A percentile compares a stretch with the other conserved stretches of the same genome.
phyloP scores from a whole-genome alignment of 2,888 invertebrate species.

The Deilephila elpenor region DNA sequence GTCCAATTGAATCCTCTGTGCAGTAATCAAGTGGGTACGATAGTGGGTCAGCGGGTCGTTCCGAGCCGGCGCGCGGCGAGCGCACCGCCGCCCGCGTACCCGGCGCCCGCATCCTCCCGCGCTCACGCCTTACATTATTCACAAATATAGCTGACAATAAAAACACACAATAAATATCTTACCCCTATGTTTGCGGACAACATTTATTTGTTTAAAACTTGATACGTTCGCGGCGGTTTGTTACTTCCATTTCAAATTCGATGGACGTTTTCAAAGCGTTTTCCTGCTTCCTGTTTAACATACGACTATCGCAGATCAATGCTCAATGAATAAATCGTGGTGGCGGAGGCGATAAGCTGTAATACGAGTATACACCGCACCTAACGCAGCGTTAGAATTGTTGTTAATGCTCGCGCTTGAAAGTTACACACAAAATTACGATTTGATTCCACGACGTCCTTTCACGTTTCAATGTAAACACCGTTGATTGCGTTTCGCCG shows the following conservation, averaged over 20 bases:
- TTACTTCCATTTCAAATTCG: slow-evolving; percentile 10
- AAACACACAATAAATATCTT: slow-evolving; percentile 64
- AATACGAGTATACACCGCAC: neutral
- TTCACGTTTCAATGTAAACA: slow-evolving; percentile 59
- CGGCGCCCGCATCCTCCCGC: slow-evolving; percentile 51
- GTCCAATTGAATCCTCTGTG: slow-evolving; percentile 74
- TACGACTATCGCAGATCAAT: slow-evolving; percentile 25
- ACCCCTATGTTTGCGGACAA: slow-evolving; percentile 60
- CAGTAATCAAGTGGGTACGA: slow-evolving; percentile 69
- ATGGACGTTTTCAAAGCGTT: slow-evolving; percentile 2
- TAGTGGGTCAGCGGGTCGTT: slow-evolving; percentile 78
- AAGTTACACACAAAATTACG: slow-evolving; percentile 43
- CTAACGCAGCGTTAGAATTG: slow-evolving; percentile 9
- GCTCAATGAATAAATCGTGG: slow-evolving; percentile 16
- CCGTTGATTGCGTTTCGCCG: slow-evolving; percentile 46
- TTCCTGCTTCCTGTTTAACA: slow-evolving; percentile 28
- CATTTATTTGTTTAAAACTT: slow-evolving; percentile 37
- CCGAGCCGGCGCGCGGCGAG: slow-evolving; percentile 52
- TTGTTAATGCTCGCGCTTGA: slow-evolving; percentile 38
- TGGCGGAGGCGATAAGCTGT: neutral
- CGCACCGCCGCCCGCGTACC: slow-evolving; percentile 43
- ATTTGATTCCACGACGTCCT: slow-evolving; percentile 52
- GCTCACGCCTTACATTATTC: slow-evolving; percentile 60
- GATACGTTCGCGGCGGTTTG: slow-evolving; percentile 32
- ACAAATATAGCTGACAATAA: slow-evolving; percentile 59